Percentiles rank a stretch among this genome's conserved stretches.
Evolutionary conservation across 2,797 vertebrate species (phyloP).

Genomic region (Silurus aristotelis): DNA sequence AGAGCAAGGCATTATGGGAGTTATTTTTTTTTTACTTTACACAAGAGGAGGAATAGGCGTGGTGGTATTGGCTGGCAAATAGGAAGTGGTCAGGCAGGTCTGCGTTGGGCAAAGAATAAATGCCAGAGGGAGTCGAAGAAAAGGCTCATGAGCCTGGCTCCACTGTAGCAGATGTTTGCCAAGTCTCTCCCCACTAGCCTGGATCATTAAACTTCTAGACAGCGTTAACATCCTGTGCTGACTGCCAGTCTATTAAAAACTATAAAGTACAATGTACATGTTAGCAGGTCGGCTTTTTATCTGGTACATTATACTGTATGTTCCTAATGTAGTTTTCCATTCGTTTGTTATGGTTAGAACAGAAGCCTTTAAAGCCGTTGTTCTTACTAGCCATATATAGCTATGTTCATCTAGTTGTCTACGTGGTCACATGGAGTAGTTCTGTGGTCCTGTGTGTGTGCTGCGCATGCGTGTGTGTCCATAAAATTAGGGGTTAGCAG

Average conservation of each 20-base stretch:
- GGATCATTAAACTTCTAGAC: slow-evolving; percentile 61
- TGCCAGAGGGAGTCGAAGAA: slow-evolving; percentile 20
- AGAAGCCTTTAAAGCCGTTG: background rate
- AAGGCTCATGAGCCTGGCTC: slow-evolving; percentile 12
- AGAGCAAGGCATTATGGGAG: background rate
- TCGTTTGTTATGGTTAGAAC: background rate
- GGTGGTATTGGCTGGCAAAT: slow-evolving; percentile 2
- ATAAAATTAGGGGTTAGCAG: background rate
- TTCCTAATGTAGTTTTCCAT: background rate
- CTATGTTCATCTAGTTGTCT: background rate
- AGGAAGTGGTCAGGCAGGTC: slow-evolving; percentile 33
- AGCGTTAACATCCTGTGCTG: slow-evolving; percentile 46
- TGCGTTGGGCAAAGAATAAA: slow-evolving; percentile 34
- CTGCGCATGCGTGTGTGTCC: slow-evolving; percentile 17
- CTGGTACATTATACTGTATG: background rate
- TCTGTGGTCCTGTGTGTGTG: background rate
- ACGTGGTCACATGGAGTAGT: background rate
- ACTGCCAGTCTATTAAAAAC: slow-evolving; percentile 27
- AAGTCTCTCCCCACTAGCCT: slow-evolving; percentile 58
- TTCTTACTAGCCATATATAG: background rate
- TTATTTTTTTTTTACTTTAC: background rate
- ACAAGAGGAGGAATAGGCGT: slow-evolving; percentile 1
- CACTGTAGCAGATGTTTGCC: slow-evolving; percentile 32
- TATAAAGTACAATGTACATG: slow-evolving; percentile 22
- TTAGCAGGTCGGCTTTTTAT: background rate